Evolutionary conservation across 2,888 invertebrate genomes (phyloP).

Genomic region (Pterostichus niger): DNA sequence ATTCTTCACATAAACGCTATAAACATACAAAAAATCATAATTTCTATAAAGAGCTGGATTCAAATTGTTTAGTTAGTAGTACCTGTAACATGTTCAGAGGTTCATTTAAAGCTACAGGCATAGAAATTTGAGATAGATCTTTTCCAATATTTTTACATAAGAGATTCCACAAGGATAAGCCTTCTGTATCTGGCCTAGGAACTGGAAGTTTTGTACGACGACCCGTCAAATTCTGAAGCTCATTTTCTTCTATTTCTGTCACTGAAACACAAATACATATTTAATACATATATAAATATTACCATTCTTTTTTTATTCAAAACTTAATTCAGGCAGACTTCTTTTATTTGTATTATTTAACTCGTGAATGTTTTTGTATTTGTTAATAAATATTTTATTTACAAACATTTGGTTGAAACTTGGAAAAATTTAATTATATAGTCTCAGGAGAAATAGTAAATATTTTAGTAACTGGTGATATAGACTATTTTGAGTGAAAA

Average conservation of each 20-base stretch:
- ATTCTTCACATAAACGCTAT: constrained; percentile 89
- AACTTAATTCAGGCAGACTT: too few relatives aligned
- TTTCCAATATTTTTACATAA: constrained; percentile 91
- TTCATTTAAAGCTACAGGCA: constrained; percentile 92
- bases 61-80: constrained; percentile 6
- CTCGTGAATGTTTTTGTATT: too few relatives aligned
- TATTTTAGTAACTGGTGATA: too few relatives aligned
- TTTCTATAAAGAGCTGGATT: neutral
- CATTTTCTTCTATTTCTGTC: constrained; percentile 63
- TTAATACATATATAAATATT: too few relatives aligned
- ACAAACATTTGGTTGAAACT: too few relatives aligned
- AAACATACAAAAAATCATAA: neutral
- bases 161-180: constrained; percentile 89
- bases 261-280: constrained; percentile 53
- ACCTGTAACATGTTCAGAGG: constrained; percentile 90
- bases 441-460: too few relatives aligned
- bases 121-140: constrained; percentile 90
- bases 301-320: too few relatives aligned
- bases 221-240: constrained; percentile 74
- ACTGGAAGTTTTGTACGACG: constrained; percentile 86
- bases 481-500: too few relatives aligned
- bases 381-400: too few relatives aligned
- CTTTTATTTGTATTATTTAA: too few relatives aligned
- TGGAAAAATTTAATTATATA: too few relatives aligned
- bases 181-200: constrained; percentile 86